Percentiles rank a stretch among this genome's conserved stretches.
Evolutionary conservation across 1,140 invertebrate species (phyloP).

Genomic region (Pemphigus obesinymphae): DNA sequence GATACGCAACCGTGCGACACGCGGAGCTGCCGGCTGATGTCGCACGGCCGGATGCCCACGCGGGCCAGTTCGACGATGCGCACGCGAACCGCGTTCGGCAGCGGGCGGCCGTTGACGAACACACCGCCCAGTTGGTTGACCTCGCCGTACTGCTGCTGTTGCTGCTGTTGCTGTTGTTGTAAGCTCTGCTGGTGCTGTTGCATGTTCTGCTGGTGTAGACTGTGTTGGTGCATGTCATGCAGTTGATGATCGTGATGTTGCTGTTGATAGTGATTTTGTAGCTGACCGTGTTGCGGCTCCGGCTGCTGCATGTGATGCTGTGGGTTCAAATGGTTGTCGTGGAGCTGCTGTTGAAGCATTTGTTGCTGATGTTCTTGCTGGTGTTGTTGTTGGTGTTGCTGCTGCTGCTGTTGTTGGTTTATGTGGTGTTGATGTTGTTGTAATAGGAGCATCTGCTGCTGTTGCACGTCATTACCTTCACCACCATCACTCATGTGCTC

Average conservation of each 20-base stretch:
- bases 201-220: neutral
- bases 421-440: neutral
- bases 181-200: neutral
- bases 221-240: neutral
- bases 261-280: neutral
- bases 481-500: neutral
- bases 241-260: neutral
- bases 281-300: neutral
- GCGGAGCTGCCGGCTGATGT: constrained; percentile 85
- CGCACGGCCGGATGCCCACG: constrained; percentile 85
- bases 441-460: neutral
- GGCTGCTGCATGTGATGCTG: neutral
- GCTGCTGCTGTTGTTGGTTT: neutral
- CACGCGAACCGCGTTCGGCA: constrained; percentile 74
- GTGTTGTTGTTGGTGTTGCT: neutral
- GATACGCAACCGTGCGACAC: constrained; percentile 95
- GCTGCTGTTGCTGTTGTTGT: neutral
- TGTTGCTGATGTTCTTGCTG: neutral
- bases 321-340: neutral
- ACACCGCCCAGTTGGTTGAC: constrained; percentile 62
- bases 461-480: neutral
- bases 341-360: neutral
- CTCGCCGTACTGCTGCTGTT: constrained; percentile 41
- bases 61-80: constrained; percentile 91
- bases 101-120: constrained; percentile 84